Evolutionary conservation across 2,888 invertebrate species (phyloP), one percentile per base, ranked within the genome.

Genomic region (Schizaphis graminum): DNA sequence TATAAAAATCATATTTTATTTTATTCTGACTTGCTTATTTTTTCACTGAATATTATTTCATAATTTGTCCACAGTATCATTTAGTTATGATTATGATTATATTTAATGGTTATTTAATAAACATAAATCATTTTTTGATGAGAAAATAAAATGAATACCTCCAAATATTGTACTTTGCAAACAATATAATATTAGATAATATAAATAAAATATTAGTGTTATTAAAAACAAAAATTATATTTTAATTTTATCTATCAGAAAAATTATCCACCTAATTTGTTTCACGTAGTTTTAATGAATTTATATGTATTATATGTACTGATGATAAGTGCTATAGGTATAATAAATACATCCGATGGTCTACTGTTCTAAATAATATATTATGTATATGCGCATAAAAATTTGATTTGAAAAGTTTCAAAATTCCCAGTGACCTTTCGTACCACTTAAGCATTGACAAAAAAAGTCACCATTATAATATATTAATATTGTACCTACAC

Each of bases 351-450:
- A 77, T 21, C 21, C 3, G 8, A 77, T 77, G 35, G 35, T 77
- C 7, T 21, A 35, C 35, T 35, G 35, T 35, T 35, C 21, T 77
- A 77, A 77, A 77, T 77, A 77, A 35, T 77, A 77, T 77, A 44
- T 56, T 57, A 44, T 56, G 28, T 11, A 8, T 24, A 41, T 41
- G 28, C n/a, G 11, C n/a, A 44, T 67, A 44, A 41, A 67, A 53
- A 77, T 67, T 92, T 77, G 44, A 44, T 89, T 89, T 16, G n/a
- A 44, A 89, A 67, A 93, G 67, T 93, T 77, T 77, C 56, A n/a
- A 92, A 92, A 92, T 88, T 8, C n/a, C 92, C 87, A 53, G 41
- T 92, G 67, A 92, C 92, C 92, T 93, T 93, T 93, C n/a, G 88
- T 89, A 89, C 88, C n/a, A 93, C 92, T 93, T 53, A 53, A 11